Evolutionary conservation across 2,113 vertebrate species (phyloP), one percentile per base, ranked within the genome.

Genomic region (Saguinus imperator): DNA sequence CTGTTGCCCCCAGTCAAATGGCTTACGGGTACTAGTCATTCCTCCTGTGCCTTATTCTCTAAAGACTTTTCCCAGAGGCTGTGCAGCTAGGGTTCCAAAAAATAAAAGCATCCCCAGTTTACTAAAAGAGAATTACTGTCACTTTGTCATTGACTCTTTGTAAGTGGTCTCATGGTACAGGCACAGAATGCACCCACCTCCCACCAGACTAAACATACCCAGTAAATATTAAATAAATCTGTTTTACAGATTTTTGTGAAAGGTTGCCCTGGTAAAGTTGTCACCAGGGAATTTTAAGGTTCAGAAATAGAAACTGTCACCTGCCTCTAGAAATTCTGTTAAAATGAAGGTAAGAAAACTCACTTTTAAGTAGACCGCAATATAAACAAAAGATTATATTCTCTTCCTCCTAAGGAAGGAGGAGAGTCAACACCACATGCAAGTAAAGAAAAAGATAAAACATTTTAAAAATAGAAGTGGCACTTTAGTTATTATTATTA

Each of bases 281-380:
- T 27, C 29, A 77, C 8, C 58, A n/a, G 73, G n/a, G 23, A 87
- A 45, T 80, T 50, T 55, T 70, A 94, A 35, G 55, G 21, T 37
- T 89, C 48, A 70, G 57, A 95, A 88, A 55, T 12, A 81, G 50
- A 61, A 5, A 50, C 58, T 12, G 8, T 40, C 27, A 20, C 8
- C 13, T 48, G 58, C 35, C 35, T 66, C 11, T 18, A 92, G 2
- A 21, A 16, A 92, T 40, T 79, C n/a, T 81, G 23, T 64, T 68
- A 75, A 75, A 89, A 57, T 43, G 43, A 83, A 96, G 79, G 27
- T 43, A 72, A 75, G 20, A 76, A 29, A 6, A 11, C 37, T 95
- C 45, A 43, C 58, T 84, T 89, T 14, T 32, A 58, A 75, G 76
- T 1, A 58, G 50, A 37, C 32, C 61, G 86, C 25, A 29, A 29